Conservation (phyloP, 2,797 vertebrate genomes). For the Synaphobranchus kaupii region DNA sequence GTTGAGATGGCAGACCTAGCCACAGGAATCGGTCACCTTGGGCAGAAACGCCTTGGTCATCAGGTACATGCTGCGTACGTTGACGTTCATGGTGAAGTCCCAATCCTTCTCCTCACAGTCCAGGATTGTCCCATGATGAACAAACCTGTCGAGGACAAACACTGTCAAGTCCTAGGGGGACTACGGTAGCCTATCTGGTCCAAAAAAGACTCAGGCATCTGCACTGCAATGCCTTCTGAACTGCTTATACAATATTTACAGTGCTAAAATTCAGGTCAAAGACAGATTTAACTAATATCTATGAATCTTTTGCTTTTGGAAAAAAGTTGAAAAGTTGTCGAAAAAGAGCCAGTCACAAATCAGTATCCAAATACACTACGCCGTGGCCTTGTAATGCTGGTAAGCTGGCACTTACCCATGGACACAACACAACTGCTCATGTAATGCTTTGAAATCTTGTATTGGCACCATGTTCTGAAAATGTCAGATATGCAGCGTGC, state of each 20-base stretch:
- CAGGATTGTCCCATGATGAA: constrained; percentile 90
- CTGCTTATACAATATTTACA: background rate
- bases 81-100: constrained; percentile 93
- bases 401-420: background rate
- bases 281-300: background rate
- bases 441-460: background rate
- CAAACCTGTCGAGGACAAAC: constrained; percentile 73
- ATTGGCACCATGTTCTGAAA: background rate
- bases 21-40: constrained; percentile 72
- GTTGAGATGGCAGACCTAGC: background rate
- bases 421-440: background rate
- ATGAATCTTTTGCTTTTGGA: constrained; percentile 35
- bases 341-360: background rate
- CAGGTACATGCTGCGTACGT: constrained; percentile 92
- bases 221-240: background rate
- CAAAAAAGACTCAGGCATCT: background rate
- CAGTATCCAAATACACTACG: background rate
- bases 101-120: constrained; percentile 90
- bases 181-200: background rate
- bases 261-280: constrained; percentile 49
- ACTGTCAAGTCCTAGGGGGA: background rate
- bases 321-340: constrained; percentile 41
- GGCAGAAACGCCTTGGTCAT: constrained; percentile 92
- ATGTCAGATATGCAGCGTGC: background rate
- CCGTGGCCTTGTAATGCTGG: background rate